These are phyloP conservation scores for Anguilla rostrata DNA, from an alignment of 2,113 vertebrate species.

Conservation along the genomic window DNA sequence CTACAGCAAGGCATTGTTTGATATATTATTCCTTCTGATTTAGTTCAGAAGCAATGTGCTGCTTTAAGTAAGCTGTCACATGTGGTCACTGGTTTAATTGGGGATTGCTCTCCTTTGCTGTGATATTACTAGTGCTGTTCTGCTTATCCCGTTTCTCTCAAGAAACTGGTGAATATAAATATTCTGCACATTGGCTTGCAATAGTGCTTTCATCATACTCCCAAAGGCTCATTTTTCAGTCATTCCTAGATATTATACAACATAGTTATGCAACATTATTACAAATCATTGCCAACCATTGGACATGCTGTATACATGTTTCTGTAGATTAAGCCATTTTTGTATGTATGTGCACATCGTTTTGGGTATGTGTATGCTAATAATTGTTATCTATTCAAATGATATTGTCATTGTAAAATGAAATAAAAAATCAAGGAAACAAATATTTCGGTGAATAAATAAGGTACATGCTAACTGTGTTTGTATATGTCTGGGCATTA, in stretches of 20 bases:
- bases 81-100: neutral
- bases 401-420: too few relatives aligned
- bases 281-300: neutral
- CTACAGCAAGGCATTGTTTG: neutral
- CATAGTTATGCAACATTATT: neutral
- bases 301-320: too few relatives aligned
- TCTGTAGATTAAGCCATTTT: neutral
- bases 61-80: neutral
- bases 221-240: neutral
- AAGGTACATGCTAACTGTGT: neutral
- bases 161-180: neutral
- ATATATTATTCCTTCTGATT: conserved; percentile 1
- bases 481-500: neutral
- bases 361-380: too few relatives aligned
- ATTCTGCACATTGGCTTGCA: neutral
- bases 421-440: neutral
- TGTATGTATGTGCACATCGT: neutral
- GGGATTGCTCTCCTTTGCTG: neutral
- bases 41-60: neutral
- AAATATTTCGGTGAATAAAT: neutral
- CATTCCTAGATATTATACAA: neutral
- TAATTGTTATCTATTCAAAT: too few relatives aligned
- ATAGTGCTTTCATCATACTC: neutral
- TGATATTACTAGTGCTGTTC: neutral
- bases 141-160: neutral